Evolutionary conservation across 2,113 vertebrate species (phyloP), one percentile per base, ranked within the genome.

Genomic region (Callochromis pleurospilus): DNA sequence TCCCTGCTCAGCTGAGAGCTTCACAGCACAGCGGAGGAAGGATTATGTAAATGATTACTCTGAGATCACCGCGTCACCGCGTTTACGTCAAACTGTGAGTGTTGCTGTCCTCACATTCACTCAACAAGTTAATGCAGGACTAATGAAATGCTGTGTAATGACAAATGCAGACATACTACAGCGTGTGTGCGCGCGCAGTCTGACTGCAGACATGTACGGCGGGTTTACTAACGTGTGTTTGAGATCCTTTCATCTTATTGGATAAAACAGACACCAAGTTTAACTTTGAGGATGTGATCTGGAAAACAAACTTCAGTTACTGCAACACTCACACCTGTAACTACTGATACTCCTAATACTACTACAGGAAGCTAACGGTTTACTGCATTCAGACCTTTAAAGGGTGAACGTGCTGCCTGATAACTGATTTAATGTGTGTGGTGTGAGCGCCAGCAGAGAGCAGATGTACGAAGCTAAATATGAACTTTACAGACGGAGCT

Each of bases 341-440:
- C 51, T 3, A 54, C 51, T 54, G 51, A 54, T 21, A 54, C n/a
- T 21, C 51, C n/a, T 54, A 54, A 54, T 12, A 19, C 51, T 54
- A 54, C n/a, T 54, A 21, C 51, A 54, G 51, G 10, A 12, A 6
- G 51, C n/a, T 0, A 54, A 54, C 10, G 0, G 51, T 54, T 54
- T 54, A 54, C 51, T 54, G 51, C 51, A 54, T 54, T 54, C 51
- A 54, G 51, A 54, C n/a, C 51, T 54, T 54, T 54, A 54, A 6
- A 21, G n/a, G 51, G 51, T 54, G 6, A 54, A 54, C 51, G 51
- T 54, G 51, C n/a, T 54, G n/a, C 51, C 51, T 12, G 51, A 21
- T 21, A 54, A 54, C 51, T 21, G 51, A 54, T 54, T 2, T 54
- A 54, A 54, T 54, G 51, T 21, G 51, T 54, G 51, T 12, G 51